Percentiles rank a stretch among this genome's conserved stretches.
phyloP scores from a whole-genome alignment of 2,888 invertebrate species.

The Ennomos fuscantarius region DNA sequence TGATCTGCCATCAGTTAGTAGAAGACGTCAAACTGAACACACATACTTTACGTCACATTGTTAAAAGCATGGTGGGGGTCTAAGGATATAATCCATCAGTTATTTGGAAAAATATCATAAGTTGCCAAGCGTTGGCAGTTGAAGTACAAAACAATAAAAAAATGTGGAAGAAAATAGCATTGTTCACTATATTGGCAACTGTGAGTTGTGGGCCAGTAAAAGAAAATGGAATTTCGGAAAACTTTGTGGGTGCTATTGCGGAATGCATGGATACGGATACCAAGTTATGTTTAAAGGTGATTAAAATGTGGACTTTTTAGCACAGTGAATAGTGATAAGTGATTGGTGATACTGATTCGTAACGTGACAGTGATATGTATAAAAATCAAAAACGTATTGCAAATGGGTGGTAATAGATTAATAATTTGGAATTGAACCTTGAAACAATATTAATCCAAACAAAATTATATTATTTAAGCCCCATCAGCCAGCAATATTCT shows the following conservation, averaged over 20 bases:
- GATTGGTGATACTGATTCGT: conserved; percentile 17
- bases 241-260: conserved; percentile 74
- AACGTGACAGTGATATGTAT: conserved; percentile 16
- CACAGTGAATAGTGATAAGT: conserved; percentile 57
- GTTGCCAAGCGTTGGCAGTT: conserved; percentile 68
- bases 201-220: conserved; percentile 71
- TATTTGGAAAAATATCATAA: conserved; percentile 80
- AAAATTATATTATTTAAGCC: too few relatives aligned
- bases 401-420: not conserved
- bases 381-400: not conserved
- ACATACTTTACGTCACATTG: conserved; percentile 71
- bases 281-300: conserved; percentile 87
- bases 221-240: conserved; percentile 73
- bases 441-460: too few relatives aligned
- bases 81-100: conserved; percentile 80
- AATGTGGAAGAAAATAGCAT: conserved; percentile 71
- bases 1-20: conserved; percentile 72
- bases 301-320: conserved; percentile 46
- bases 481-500: too few relatives aligned
- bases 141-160: conserved; percentile 57
- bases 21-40: conserved; percentile 65
- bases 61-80: conserved; percentile 70
- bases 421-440: too few relatives aligned
- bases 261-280: conserved; percentile 86
- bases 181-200: conserved; percentile 70